Percentiles rank a stretch among this genome's conserved stretches.
phyloP scores from a whole-genome alignment of 2,888 invertebrate genomes.

The Tipula confusa region DNA sequence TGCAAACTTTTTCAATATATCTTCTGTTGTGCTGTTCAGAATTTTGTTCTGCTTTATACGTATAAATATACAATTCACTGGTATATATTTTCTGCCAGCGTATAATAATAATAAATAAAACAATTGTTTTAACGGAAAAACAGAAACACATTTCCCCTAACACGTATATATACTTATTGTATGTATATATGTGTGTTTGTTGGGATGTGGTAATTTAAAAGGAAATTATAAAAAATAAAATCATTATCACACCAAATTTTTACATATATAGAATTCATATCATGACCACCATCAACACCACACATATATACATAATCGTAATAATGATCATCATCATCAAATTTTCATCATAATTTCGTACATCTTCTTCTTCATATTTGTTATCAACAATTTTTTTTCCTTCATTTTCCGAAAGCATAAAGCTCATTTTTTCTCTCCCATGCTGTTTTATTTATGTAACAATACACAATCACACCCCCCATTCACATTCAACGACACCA shows the following conservation, averaged over 20 bases:
- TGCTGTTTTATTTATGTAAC: background rate
- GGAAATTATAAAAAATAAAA: slow-evolving; percentile 1
- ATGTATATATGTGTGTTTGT: background rate
- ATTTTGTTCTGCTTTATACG: too few relatives aligned
- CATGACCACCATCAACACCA: background rate
- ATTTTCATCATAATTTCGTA: background rate
- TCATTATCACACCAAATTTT: background rate
- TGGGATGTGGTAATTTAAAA: background rate
- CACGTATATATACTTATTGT: background rate
- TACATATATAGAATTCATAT: background rate
- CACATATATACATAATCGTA: background rate
- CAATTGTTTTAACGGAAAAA: slow-evolving; percentile 25
- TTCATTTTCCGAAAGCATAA: background rate
- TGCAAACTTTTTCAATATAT: slow-evolving; percentile 20
- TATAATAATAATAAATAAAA: background rate
- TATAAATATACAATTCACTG: background rate
- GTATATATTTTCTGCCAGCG: background rate
- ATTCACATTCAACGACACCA: background rate
- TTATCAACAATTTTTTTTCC: background rate
- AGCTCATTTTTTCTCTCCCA: background rate
- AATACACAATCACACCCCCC: background rate
- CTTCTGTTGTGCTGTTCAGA: background rate
- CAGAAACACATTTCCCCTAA: slow-evolving; percentile 4
- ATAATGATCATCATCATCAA: slow-evolving; percentile 12
- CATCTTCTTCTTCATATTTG: background rate